Percentiles rank a stretch among this genome's conserved stretches.
phyloP scores from a whole-genome alignment of 2,797 vertebrate genomes.

The Urophycis tenuis region DNA sequence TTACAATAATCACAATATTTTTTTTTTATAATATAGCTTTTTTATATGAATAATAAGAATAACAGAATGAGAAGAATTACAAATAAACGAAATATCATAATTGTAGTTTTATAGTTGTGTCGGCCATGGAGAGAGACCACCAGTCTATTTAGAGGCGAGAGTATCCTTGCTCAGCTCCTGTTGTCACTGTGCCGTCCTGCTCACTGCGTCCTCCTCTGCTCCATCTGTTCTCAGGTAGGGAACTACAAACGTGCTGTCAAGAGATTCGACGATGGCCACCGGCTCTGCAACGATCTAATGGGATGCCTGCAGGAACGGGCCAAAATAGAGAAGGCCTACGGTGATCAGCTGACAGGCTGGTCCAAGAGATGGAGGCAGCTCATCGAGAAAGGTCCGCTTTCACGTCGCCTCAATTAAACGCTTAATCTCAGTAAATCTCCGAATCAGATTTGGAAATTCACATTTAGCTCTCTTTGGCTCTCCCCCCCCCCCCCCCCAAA shows the following conservation, averaged over 20 bases:
- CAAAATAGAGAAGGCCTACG: constrained; percentile 94
- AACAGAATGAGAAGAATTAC: background rate
- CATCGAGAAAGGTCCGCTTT: constrained; percentile 84
- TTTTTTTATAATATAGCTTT: background rate
- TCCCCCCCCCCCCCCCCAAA: too few species aligned
- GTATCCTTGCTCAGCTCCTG: background rate
- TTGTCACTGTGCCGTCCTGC: background rate
- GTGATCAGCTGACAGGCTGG: constrained; percentile 92
- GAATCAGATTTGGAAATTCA: background rate
- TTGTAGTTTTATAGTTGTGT: background rate
- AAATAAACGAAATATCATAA: background rate
- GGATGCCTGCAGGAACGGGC: constrained; percentile 90
- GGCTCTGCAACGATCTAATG: constrained; percentile 97
- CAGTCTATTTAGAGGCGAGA: too few species aligned
- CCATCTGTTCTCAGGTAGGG: constrained; percentile 75
- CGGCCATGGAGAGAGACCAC: too few species aligned
- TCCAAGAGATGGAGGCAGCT: constrained; percentile 96
- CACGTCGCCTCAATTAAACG: background rate
- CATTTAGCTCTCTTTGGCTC: background rate
- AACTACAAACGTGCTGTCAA: constrained; percentile 98
- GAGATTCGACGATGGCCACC: constrained; percentile 89
- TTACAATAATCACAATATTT: background rate
- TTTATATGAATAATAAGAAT: background rate
- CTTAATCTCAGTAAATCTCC: constrained; percentile 1
- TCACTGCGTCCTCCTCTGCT: background rate